A percentile compares a stretch with the other conserved stretches of the same genome.
These are phyloP conservation scores for Otolemur crassicaudatus DNA, from an alignment of 2,797 vertebrate genomes.

Conservation along the genomic window DNA sequence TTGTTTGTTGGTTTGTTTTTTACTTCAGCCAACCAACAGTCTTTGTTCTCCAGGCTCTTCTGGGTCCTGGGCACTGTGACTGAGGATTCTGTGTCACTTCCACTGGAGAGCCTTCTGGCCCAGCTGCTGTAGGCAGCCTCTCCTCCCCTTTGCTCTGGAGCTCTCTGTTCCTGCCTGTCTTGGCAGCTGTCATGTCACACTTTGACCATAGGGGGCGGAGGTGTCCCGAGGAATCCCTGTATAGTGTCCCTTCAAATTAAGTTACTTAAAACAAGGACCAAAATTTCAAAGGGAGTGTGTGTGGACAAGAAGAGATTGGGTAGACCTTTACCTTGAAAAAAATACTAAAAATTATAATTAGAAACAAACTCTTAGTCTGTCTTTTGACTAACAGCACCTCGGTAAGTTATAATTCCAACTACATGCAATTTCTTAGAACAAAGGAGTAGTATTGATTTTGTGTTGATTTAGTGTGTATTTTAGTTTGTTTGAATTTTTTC, in stretches of 20 bases:
- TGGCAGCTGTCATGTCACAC: neutral
- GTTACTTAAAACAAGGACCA: neutral
- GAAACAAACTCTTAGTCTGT: neutral
- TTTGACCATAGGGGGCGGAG: neutral
- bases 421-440: neutral
- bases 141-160: too few species aligned
- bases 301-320: neutral
- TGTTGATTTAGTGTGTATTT: too few species aligned
- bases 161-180: neutral
- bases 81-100: neutral
- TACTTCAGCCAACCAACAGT: neutral
- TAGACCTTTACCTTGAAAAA: slow-evolving; percentile 17
- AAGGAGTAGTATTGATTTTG: neutral
- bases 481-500: neutral
- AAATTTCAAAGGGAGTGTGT: neutral
- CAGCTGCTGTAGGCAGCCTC: neutral
- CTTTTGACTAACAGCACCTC: neutral
- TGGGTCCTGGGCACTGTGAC: neutral
- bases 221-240: neutral
- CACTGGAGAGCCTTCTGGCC: neutral
- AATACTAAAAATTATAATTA: neutral
- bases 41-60: neutral
- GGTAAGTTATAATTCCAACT: neutral
- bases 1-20: neutral
- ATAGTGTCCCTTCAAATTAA: neutral